These are phyloP conservation scores for Callinectes sapidus DNA, from an alignment of 2,888 invertebrate genomes.

Conservation along the genomic window DNA sequence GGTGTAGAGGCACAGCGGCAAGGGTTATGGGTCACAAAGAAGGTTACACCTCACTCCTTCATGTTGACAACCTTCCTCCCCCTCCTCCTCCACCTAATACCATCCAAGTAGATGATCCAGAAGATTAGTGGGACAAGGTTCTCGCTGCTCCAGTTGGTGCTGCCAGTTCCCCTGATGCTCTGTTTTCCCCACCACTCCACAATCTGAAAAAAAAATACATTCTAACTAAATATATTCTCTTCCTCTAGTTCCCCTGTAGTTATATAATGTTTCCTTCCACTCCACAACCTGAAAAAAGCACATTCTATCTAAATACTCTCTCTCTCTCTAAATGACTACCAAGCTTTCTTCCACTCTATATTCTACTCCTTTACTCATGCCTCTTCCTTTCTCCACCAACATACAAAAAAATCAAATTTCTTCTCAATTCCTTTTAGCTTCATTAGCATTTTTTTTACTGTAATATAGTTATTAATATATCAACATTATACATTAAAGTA, in stretches of 20 bases:
- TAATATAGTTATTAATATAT: too few species aligned
- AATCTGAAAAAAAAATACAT: neutral
- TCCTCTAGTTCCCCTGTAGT: neutral
- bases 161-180: neutral
- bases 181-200: neutral
- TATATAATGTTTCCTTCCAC: neutral
- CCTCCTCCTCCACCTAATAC: neutral
- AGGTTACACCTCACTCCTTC: neutral
- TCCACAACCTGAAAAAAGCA: neutral
- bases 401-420: neutral
- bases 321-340: neutral
- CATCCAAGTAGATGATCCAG: neutral
- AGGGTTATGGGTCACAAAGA: neutral
- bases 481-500: too few species aligned
- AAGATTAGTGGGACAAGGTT: neutral
- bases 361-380: neutral
- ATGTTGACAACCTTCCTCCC: neutral
- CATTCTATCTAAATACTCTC: too few species aligned
- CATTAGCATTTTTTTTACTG: too few species aligned
- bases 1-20: neutral
- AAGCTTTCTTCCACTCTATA: neutral
- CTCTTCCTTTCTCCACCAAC: neutral
- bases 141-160: neutral
- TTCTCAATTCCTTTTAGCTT: neutral
- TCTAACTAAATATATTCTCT: neutral